Conservation (phyloP, 2,113 vertebrate species). For the Cyprinodon tularosa region DNA sequence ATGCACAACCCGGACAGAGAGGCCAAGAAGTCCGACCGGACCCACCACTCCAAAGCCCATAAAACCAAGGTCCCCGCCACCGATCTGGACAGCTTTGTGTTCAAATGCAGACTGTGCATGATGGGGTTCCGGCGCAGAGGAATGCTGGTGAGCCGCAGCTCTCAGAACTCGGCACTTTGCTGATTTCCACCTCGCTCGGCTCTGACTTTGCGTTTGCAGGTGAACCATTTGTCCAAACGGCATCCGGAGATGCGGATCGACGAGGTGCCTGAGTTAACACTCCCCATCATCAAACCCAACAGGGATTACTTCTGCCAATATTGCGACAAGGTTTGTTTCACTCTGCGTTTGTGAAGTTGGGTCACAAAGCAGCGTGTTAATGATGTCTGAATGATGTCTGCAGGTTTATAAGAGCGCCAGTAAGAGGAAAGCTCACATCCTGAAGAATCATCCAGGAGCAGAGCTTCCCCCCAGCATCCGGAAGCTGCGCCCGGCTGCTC, state of each 20-base stretch:
- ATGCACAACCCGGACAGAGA: slow-evolving; percentile 99
- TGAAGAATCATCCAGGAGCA: slow-evolving; percentile 97
- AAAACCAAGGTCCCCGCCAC: slow-evolving; percentile 92
- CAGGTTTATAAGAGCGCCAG: slow-evolving; percentile 99
- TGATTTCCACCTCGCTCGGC: background rate
- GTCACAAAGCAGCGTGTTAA: background rate
- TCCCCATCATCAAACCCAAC: slow-evolving; percentile 99
- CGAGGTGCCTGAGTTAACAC: slow-evolving; percentile 94
- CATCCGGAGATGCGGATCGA: slow-evolving; percentile 98
- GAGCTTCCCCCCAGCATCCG: slow-evolving; percentile 97
- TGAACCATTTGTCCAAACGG: slow-evolving; percentile 97
- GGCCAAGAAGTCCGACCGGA: slow-evolving; percentile 93
- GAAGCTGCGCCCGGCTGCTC: slow-evolving; percentile 92
- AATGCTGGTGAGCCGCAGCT: slow-evolving; percentile 89
- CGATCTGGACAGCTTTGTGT: slow-evolving; percentile 96
- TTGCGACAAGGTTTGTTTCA: slow-evolving; percentile 90
- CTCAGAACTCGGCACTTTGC: no score
- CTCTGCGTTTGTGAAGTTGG: no score
- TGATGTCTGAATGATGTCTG: background rate
- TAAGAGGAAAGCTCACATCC: slow-evolving; percentile 97
- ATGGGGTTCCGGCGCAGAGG: slow-evolving; percentile 97
- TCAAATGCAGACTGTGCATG: slow-evolving; percentile 97
- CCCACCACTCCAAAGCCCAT: slow-evolving; percentile 91
- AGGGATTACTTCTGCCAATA: slow-evolving; percentile 99
- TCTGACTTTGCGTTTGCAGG: slow-evolving; percentile 74